Percentiles rank a stretch among this genome's conserved stretches.
phyloP scores from a whole-genome alignment of 2,113 vertebrate species.

The Urocitellus parryii region DNA sequence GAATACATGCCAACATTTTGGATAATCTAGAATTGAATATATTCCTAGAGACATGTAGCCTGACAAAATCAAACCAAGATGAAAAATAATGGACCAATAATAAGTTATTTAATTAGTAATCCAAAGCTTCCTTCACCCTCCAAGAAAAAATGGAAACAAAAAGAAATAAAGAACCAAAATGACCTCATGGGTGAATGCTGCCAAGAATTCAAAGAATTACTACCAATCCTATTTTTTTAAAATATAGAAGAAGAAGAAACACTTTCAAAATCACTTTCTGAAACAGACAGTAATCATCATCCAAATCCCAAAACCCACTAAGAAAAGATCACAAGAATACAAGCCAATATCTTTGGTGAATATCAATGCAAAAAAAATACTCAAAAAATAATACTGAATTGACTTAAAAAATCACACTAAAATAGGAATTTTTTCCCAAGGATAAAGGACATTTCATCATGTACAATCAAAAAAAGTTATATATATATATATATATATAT shows the following conservation, averaged over 20 bases:
- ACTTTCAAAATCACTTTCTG: not conserved
- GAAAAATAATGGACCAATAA: not conserved
- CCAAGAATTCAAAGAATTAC: not conserved
- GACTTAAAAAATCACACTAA: too few relatives aligned
- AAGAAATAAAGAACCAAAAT: not conserved
- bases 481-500: too few relatives aligned
- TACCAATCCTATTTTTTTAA: not conserved
- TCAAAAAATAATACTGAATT: too few relatives aligned
- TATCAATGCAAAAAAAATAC: not conserved
- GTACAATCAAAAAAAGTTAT: too few relatives aligned
- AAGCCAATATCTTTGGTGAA: not conserved
- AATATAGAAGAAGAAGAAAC: not conserved
- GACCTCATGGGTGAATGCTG: not conserved
- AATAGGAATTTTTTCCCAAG: too few relatives aligned
- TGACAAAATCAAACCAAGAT: not conserved
- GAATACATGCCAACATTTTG: not conserved
- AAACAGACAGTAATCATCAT: not conserved
- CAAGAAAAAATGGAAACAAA: not conserved
- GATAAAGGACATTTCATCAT: too few relatives aligned
- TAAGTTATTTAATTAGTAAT: not conserved
- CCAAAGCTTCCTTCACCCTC: not conserved
- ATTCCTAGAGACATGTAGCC: not conserved
- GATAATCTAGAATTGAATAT: not conserved
- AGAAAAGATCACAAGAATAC: not conserved
- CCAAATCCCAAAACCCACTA: not conserved